These are phyloP conservation scores for Pristionchus exspectatus DNA, from an alignment of 2,888 invertebrate species.

Conservation along the genomic window DNA sequence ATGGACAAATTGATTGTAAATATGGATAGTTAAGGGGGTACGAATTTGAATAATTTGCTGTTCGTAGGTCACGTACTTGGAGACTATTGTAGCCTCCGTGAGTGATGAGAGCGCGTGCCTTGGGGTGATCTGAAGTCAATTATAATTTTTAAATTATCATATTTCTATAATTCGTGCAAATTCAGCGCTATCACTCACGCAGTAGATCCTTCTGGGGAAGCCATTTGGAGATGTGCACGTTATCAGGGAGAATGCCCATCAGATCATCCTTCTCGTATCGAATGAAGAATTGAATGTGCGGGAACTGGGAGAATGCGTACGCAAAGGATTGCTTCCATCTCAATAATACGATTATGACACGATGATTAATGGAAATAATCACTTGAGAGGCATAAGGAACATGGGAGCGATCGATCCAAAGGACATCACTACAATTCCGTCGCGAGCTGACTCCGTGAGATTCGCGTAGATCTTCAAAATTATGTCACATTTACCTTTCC, in stretches of 20 bases:
- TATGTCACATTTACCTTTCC: background rate
- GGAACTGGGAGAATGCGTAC: slow-evolving; percentile 61
- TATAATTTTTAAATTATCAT: background rate
- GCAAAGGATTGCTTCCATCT: slow-evolving; percentile 61
- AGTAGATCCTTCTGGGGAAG: slow-evolving; percentile 69
- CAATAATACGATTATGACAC: background rate
- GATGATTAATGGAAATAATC: background rate
- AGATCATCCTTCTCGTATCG: slow-evolving; percentile 52
- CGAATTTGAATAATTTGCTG: too few species aligned
- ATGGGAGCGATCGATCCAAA: slow-evolving; percentile 66
- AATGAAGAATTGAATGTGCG: slow-evolving; percentile 66
- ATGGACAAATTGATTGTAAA: too few species aligned
- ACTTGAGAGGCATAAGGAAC: slow-evolving; percentile 53
- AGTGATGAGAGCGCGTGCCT: slow-evolving; percentile 85
- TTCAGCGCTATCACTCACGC: slow-evolving; percentile 44
- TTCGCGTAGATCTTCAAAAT: slow-evolving; percentile 62
- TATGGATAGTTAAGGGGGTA: too few species aligned
- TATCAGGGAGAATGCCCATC: slow-evolving; percentile 42
- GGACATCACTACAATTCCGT: slow-evolving; percentile 69
- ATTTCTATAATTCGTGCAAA: background rate
- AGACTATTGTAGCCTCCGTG: slow-evolving; percentile 87
- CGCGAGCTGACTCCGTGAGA: slow-evolving; percentile 60
- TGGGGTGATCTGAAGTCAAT: slow-evolving; percentile 83
- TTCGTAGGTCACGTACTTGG: too few species aligned
- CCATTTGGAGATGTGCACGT: slow-evolving; percentile 51